Conservation (phyloP, 1,140 invertebrate species). For the Littorina saxatilis region DNA sequence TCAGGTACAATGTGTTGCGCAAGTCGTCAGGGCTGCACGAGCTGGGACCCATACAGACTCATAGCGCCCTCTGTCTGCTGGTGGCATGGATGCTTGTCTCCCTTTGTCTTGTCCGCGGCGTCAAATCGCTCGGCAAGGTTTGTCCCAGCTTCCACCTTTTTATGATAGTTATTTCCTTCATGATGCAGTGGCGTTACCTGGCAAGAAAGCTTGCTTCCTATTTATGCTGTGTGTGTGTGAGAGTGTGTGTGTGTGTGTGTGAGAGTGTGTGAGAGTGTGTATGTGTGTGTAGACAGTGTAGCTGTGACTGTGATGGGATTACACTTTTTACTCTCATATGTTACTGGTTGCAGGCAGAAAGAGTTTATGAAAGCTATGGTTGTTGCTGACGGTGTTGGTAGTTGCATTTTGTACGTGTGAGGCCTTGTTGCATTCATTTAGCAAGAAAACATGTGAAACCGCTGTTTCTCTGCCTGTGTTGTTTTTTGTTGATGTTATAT, state of each 20-base stretch:
- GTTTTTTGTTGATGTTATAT: too few relatives aligned
- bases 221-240: background rate
- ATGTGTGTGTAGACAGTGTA: conserved; percentile 83
- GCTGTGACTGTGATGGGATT: too few relatives aligned
- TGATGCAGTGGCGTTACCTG: too few relatives aligned
- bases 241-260: conserved; percentile 17
- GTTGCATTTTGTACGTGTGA: too few relatives aligned
- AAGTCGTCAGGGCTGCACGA: conserved; percentile 64
- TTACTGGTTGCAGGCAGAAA: too few relatives aligned
- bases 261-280: conserved; percentile 86
- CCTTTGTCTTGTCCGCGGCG: conserved; percentile 74
- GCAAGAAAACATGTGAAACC: too few relatives aligned
- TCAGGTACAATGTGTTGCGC: conserved; percentile 58
- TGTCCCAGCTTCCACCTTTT: background rate
- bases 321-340: too few relatives aligned
- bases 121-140: conserved; percentile 80
- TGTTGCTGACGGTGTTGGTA: too few relatives aligned
- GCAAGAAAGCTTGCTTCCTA: too few relatives aligned
- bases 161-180: background rate
- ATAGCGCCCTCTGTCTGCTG: conserved; percentile 70
- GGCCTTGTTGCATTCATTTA: too few relatives aligned
- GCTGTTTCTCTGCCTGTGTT: too few relatives aligned
- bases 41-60: conserved; percentile 80
- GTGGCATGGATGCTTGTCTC: conserved; percentile 75
- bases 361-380: too few relatives aligned